phyloP scores from a whole-genome alignment of 2,797 vertebrate genomes.

The Dendrocincla tyrannina region DNA sequence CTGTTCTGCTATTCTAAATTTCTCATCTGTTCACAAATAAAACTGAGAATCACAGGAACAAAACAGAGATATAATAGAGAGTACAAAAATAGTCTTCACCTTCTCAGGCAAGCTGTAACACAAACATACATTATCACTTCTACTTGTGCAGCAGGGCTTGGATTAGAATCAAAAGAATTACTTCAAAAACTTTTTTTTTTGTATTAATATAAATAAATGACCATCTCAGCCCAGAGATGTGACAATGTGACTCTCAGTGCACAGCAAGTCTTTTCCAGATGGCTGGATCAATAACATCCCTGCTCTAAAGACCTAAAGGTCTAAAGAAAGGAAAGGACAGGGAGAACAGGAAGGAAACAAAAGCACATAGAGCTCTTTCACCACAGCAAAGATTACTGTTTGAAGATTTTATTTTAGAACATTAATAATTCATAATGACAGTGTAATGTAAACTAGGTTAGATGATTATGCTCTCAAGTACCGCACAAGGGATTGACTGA shows the following conservation, averaged over 20 bases:
- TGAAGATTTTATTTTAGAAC: slow-evolving; percentile 65
- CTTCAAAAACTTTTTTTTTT: neutral
- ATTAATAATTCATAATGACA: slow-evolving; percentile 64
- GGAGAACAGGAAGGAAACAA: slow-evolving; percentile 42
- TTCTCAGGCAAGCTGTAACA: neutral
- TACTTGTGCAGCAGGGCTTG: neutral
- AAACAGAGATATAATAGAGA: neutral
- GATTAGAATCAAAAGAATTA: neutral
- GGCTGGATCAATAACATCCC: slow-evolving; percentile 12
- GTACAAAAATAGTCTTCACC: neutral
- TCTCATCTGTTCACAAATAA: neutral
- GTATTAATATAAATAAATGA: neutral
- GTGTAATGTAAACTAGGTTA: slow-evolving; percentile 67
- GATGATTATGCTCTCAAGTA: slow-evolving; percentile 60
- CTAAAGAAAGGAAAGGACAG: slow-evolving; percentile 32
- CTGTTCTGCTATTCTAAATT: neutral
- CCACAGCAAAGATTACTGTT: slow-evolving; percentile 49
- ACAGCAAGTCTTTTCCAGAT: neutral
- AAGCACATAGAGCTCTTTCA: slow-evolving; percentile 51
- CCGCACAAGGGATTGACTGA: slow-evolving; percentile 58
- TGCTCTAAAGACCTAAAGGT: neutral
- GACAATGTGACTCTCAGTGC: neutral
- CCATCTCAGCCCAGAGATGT: neutral
- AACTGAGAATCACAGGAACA: neutral
- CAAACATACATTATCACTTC: neutral